Evolutionary conservation across 2,797 vertebrate genomes (phyloP), one percentile per base, ranked within the genome.

Genomic region (Parambassis ranga): DNA sequence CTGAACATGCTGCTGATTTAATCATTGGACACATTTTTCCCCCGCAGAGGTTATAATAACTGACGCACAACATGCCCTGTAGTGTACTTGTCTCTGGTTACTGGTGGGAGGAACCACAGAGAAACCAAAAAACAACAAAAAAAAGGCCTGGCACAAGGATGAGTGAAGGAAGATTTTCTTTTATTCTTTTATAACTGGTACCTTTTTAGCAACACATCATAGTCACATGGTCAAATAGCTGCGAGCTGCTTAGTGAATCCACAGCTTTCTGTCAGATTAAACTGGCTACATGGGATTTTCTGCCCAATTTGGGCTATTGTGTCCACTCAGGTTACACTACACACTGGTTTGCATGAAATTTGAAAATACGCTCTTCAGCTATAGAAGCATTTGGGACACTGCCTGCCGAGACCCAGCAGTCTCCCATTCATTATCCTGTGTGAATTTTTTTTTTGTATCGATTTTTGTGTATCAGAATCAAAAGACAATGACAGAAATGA

Each of bases 31-130:
- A 61, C 44, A 9, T 61, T 79, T 37, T 27, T n/a, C n/a, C 37
- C 55, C 66, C 31, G 57, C 65, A 52, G 74, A 77, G 61, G 41
- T 56, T 56, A 10, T 9, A 76, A 58, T 52, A 69, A 49, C 51
- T 1, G 47, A 19, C 26, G 43, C 60, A 33, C 52, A 74, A 76
- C 57, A 36, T 42, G 48, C 24, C 20, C 38, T 53, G 71, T 36
- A 47, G 39, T 28, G 14, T 10, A 44, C 57, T 4, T 27, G 47
- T 6, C 28, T 24, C 1, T 31, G 10, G 39, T 32, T 47, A 38
- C 7, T 43, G 26, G n/a, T 39, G 30, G 67, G 9, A 37, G 28
- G 15, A 15, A 10, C 28, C 13, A 22, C 4, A 4, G 11, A 4
- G 26, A 27, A 50, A 13, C 22, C 20, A 20, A 16, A 37, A 20